These are phyloP conservation scores for Syngnathus rostellatus DNA, from an alignment of 2,797 vertebrate genomes.

Conservation along the genomic window DNA sequence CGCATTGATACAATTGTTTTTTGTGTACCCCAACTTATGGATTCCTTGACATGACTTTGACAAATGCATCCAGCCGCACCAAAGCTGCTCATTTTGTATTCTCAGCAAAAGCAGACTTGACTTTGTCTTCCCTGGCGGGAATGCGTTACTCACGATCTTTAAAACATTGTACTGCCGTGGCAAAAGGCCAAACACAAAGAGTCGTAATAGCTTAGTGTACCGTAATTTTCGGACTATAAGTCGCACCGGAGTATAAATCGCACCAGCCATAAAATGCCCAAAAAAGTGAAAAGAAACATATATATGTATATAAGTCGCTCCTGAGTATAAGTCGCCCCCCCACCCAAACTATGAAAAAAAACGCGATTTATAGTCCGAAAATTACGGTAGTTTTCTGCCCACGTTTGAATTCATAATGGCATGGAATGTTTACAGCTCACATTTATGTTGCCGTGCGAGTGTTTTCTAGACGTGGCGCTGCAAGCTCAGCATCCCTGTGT, in stretches of 20 bases:
- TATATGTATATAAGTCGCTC: no score
- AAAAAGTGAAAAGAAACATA: no score
- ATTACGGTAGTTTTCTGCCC: background rate
- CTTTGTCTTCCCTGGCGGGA: background rate
- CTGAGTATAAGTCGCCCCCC: no score
- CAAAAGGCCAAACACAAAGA: background rate
- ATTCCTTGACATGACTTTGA: background rate
- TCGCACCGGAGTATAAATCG: no score
- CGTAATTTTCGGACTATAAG: no score
- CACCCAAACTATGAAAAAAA: no score
- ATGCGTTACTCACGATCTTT: background rate
- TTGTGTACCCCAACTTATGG: background rate
- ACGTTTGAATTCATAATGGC: background rate
- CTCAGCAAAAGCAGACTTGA: background rate
- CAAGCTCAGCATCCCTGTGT: background rate
- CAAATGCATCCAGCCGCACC: background rate
- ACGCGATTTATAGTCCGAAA: no score
- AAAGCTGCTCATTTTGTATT: constrained; percentile 1
- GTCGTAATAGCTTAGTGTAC: no score
- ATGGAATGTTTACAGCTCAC: background rate
- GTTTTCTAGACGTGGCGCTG: background rate
- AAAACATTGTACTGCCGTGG: background rate
- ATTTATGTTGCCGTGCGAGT: background rate
- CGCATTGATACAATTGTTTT: no score
- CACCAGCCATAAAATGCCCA: no score